phyloP scores from a whole-genome alignment of 2,113 vertebrate genomes.

The Chunga burmeisteri region DNA sequence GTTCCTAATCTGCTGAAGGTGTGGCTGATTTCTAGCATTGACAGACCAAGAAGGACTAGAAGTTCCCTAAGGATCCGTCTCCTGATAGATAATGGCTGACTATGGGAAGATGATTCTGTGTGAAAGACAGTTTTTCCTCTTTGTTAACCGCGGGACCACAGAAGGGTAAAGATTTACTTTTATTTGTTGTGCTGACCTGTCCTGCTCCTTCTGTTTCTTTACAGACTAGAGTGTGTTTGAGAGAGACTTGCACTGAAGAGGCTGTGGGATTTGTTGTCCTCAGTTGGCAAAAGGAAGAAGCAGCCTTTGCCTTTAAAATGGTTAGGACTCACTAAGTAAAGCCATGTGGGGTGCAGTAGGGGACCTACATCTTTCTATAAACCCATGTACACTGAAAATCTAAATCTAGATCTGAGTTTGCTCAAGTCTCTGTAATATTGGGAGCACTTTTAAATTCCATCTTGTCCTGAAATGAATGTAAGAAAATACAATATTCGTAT shows the following conservation, averaged over 20 bases:
- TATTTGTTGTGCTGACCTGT: neutral
- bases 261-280: neutral
- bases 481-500: neutral
- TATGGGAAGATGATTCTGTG: neutral
- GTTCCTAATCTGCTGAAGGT: neutral
- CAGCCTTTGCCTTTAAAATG: neutral
- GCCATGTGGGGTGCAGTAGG: neutral
- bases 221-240: neutral
- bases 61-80: neutral
- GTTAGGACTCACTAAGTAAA: neutral
- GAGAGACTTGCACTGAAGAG: neutral
- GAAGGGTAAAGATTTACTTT: neutral
- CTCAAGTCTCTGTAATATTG: neutral
- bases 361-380: neutral
- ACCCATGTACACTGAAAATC: fast-evolving
- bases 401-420: neutral
- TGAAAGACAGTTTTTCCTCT: neutral
- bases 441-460: neutral
- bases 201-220: neutral
- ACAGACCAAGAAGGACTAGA: neutral
- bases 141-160: neutral
- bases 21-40: neutral
- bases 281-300: neutral
- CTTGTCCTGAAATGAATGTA: neutral
- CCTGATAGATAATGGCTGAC: neutral